Evolutionary conservation across 2,113 vertebrate genomes (phyloP).

Genomic region (Numenius arquata): DNA sequence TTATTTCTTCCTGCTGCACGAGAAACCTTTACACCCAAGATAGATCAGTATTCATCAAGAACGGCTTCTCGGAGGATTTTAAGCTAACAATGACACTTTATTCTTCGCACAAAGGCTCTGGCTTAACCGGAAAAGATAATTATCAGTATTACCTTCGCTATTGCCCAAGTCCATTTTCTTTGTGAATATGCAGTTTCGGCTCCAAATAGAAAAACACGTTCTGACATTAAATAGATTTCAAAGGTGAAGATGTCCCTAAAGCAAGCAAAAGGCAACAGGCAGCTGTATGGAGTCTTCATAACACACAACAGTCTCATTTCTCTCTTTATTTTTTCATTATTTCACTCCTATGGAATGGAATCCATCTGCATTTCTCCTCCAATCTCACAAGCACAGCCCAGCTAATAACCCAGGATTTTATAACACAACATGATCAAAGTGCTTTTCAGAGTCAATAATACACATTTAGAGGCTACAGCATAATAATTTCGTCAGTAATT

Average conservation of each 20-base stretch:
- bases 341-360: not conserved
- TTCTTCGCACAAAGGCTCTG: constrained; percentile 8
- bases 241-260: constrained; percentile 88
- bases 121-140: constrained; percentile 33
- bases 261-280: constrained; percentile 30
- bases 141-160: constrained; percentile 85
- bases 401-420: not conserved
- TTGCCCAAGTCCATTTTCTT: constrained; percentile 88
- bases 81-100: not conserved
- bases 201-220: constrained; percentile 86
- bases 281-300: not conserved
- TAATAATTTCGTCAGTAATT: not conserved
- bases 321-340: not conserved
- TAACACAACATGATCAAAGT: not conserved
- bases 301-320: not conserved
- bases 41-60: not conserved
- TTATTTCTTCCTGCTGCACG: constrained; percentile 1
- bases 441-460: not conserved
- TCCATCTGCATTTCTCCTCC: not conserved
- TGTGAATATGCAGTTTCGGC: constrained; percentile 84
- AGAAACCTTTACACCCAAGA: not conserved
- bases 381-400: not conserved
- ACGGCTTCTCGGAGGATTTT: not conserved
- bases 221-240: constrained; percentile 90
- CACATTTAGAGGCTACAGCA: not conserved